These are phyloP conservation scores for Cerceris rybyensis DNA, from an alignment of 2,888 invertebrate species.

Conservation along the genomic window DNA sequence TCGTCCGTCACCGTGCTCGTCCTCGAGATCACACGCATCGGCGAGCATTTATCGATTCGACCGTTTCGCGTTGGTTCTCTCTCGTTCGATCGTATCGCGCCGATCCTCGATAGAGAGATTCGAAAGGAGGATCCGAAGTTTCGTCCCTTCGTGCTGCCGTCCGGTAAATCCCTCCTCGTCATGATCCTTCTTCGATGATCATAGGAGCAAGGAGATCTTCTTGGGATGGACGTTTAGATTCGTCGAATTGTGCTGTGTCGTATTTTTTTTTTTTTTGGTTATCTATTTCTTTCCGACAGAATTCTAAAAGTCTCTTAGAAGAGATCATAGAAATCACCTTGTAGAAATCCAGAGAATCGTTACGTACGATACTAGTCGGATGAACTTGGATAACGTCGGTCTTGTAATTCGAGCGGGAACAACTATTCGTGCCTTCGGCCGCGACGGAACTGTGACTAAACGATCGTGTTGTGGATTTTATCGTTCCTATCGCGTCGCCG, in stretches of 20 bases:
- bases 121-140: conserved; percentile 8
- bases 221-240: not conserved
- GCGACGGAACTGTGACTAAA: conserved; percentile 25
- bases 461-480: conserved; percentile 18
- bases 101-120: conserved; percentile 3
- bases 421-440: conserved; percentile 10
- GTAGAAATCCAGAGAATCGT: not conserved
- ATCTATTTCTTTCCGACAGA: no score
- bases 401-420: not conserved
- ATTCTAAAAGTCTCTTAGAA: not conserved
- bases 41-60: conserved; percentile 27
- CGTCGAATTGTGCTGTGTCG: not conserved
- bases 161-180: not conserved
- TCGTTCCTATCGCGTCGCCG: conserved; percentile 22
- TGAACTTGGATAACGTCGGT: not conserved
- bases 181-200: not conserved
- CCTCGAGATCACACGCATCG: conserved; percentile 49
- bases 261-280: not conserved
- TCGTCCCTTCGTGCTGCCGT: conserved; percentile 4
- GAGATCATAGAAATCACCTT: not conserved
- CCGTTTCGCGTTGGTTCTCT: conserved; percentile 8
- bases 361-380: not conserved
- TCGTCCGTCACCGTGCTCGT: conserved; percentile 30
- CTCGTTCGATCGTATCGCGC: not conserved
- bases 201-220: not conserved